phyloP scores from a whole-genome alignment of 2,888 invertebrate genomes.

The Spodoptera exigua region DNA sequence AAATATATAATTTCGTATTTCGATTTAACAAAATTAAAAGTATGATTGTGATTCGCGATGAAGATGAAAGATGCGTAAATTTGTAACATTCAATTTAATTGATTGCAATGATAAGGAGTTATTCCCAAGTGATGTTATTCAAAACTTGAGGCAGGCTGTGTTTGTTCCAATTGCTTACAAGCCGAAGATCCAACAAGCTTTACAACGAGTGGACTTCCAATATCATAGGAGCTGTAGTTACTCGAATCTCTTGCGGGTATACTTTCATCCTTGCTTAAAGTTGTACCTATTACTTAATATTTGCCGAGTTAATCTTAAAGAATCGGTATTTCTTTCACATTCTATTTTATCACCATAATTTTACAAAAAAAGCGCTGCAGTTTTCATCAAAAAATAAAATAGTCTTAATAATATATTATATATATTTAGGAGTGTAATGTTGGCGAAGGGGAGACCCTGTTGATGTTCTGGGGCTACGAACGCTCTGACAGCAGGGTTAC shows the following conservation, averaged over 20 bases:
- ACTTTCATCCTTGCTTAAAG: slow-evolving; percentile 1
- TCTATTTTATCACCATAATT: background rate
- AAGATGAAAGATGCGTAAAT: slow-evolving; percentile 79
- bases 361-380: too few relatives aligned
- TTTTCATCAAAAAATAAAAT: background rate
- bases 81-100: slow-evolving; percentile 73
- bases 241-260: slow-evolving; percentile 72
- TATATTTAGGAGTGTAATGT: slow-evolving; percentile 79
- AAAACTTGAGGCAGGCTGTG: slow-evolving; percentile 74
- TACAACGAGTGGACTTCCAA: slow-evolving; percentile 75
- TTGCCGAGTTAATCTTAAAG: too few relatives aligned
- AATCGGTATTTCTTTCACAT: background rate
- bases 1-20: slow-evolving; percentile 18
- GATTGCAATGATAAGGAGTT: slow-evolving; percentile 70
- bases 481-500: slow-evolving; percentile 78
- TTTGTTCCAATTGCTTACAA: slow-evolving; percentile 70
- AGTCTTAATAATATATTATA: too few relatives aligned
- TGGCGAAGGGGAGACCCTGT: slow-evolving; percentile 76
- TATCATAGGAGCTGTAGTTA: slow-evolving; percentile 80
- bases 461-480: slow-evolving; percentile 81
- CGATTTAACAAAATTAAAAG: slow-evolving; percentile 33
- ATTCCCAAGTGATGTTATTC: slow-evolving; percentile 75
- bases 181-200: slow-evolving; percentile 75
- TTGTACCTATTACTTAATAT: too few relatives aligned
- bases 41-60: slow-evolving; percentile 52